Evolutionary conservation across 2,888 invertebrate species (phyloP).

Genomic region (Machimus rusticus): DNA sequence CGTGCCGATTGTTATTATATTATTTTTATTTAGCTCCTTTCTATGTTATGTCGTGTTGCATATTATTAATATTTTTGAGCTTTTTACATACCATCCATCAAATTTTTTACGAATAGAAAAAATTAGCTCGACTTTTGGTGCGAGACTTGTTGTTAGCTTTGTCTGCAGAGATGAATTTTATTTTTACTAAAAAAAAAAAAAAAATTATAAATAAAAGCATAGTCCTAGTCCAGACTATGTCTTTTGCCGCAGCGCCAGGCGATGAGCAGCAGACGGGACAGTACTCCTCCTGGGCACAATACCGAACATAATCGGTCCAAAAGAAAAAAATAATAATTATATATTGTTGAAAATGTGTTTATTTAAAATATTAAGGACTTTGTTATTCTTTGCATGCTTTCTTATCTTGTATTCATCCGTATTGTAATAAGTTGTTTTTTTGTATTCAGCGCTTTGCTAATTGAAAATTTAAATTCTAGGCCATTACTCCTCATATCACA

Average conservation of each 20-base stretch:
- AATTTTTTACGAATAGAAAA: not conserved
- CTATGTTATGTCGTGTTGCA: conserved; percentile 3
- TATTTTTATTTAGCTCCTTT: not conserved
- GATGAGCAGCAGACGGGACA: not conserved
- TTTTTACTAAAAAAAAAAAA: not conserved
- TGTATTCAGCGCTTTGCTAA: not conserved
- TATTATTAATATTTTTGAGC: conserved; percentile 11
- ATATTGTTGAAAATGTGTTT: not conserved
- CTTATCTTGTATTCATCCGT: not conserved
- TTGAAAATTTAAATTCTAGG: not conserved
- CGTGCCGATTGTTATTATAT: conserved; percentile 9
- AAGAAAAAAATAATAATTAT: not conserved
- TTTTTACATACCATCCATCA: not conserved
- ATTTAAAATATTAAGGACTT: conserved; percentile 9
- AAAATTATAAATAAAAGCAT: too few species aligned
- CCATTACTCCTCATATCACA: conserved; percentile 17
- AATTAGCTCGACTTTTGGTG: conserved; percentile 6
- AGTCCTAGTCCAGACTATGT: not conserved
- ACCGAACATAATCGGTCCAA: conserved; percentile 42
- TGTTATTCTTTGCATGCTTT: conserved; percentile 30
- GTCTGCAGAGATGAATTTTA: not conserved
- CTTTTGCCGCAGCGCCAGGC: not conserved
- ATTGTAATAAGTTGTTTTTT: not conserved
- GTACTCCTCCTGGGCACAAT: conserved; percentile 20
- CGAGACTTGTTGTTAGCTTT: conserved; percentile 10